phyloP scores from a whole-genome alignment of 2,113 vertebrate genomes.

The Lathamus discolor region DNA sequence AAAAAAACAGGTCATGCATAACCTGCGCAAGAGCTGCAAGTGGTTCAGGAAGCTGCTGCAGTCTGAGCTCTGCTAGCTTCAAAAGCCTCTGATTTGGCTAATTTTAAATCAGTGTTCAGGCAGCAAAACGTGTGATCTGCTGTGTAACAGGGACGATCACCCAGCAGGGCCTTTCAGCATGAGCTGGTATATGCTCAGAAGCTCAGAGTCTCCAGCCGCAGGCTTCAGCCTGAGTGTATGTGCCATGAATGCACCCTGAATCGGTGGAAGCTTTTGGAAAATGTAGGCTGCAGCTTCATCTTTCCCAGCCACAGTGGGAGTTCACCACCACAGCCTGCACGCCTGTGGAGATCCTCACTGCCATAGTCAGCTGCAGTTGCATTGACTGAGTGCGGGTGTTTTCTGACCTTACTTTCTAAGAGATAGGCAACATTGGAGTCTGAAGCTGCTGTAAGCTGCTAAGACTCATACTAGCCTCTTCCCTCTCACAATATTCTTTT shows the following conservation, averaged over 20 bases:
- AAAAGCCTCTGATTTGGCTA: neutral
- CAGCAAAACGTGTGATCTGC: neutral
- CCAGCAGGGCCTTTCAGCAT: neutral
- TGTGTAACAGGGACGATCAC: neutral
- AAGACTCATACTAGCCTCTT: neutral
- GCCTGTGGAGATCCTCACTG: neutral
- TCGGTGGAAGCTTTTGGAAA: neutral
- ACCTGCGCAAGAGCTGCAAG: neutral
- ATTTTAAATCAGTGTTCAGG: neutral
- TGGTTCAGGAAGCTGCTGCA: neutral
- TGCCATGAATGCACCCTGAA: rapidly evolving
- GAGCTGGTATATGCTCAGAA: neutral
- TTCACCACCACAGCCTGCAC: neutral
- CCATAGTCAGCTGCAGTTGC: rapidly evolving
- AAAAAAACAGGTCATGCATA: neutral
- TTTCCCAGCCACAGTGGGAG: neutral
- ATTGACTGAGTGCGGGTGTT: rapidly evolving
- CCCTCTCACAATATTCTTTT: neutral
- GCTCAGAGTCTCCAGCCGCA: neutral
- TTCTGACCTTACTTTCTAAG: neutral
- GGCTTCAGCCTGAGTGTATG: neutral
- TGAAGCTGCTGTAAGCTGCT: neutral
- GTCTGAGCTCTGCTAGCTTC: neutral
- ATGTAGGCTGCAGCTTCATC: neutral
- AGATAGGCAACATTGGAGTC: neutral